phyloP scores from a whole-genome alignment of 1,140 invertebrate species.

The Listronotus bonariensis region DNA sequence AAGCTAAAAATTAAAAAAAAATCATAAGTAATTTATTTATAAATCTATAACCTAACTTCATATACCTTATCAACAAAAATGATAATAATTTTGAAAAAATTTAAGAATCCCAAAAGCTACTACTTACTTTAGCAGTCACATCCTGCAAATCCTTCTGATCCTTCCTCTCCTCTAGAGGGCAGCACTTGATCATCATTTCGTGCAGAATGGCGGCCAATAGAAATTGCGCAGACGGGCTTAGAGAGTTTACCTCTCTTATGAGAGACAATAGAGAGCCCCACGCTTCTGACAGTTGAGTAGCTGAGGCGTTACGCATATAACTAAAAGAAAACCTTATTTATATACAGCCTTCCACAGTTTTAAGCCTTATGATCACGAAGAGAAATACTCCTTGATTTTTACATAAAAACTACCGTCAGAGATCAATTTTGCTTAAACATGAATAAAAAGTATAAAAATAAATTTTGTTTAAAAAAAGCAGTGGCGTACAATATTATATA shows the following conservation, averaged over 20 bases:
- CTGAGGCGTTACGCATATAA: slow-evolving; percentile 73
- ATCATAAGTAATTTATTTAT: no score
- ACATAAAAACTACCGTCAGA: no score
- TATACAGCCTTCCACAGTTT: neutral
- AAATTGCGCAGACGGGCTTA: slow-evolving; percentile 81
- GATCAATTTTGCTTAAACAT: no score
- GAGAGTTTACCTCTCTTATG: slow-evolving; percentile 73
- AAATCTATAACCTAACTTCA: no score
- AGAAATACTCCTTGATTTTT: no score
- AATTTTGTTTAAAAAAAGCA: no score
- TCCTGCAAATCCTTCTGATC: slow-evolving; percentile 84
- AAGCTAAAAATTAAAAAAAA: slow-evolving; percentile 60
- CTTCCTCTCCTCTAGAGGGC: slow-evolving; percentile 70
- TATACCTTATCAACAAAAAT: no score
- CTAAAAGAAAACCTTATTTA: slow-evolving; percentile 54
- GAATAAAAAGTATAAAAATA: no score
- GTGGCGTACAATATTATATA: no score
- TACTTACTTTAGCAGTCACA: slow-evolving; percentile 66
- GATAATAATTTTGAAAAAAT: no score
- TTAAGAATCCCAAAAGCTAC: neutral
- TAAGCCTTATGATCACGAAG: no score
- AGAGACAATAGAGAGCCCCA: slow-evolving; percentile 80
- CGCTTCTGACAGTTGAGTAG: slow-evolving; percentile 74
- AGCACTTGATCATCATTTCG: slow-evolving; percentile 85
- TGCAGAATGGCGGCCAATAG: slow-evolving; percentile 79